Base-by-base conservation (phyloP, 2,888 invertebrate species). In the Acanthococcus lagerstroemiae region DNA sequence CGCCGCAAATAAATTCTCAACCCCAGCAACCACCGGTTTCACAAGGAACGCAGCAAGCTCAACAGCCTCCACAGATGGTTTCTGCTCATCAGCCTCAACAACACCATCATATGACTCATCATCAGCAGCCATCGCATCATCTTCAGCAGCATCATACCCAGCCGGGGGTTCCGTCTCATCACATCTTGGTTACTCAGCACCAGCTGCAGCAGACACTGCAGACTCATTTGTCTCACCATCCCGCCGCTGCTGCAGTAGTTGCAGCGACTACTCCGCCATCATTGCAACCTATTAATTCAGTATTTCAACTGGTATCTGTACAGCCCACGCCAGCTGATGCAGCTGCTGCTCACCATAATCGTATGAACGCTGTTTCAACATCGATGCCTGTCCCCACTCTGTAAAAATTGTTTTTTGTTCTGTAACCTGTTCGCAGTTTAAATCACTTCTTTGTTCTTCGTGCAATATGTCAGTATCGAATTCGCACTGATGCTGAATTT, bases 331-430 rank as follows among this genome's bases (percentile, higher is more conserved):
- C 37, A 5, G 25, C 54, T n/a, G 63, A 63, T 22, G 52, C 63
- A n/a, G 27, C 48, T 6, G 48, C 50, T n/a, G 52, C 54, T 30
- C 63, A 63, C 24, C 63, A 63, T 44, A 63, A 52, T 63, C 63
- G 63, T 17, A 37, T 63, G 63, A 63, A 54, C 27, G 27, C 63
- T 4, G 63, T 63, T 7, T 25, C 63, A 1, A 22, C 63, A 2
- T 63, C 63, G 3, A 63, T 63, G 63, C 63, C 63, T 1, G 63
- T 63, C 22, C 63, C 63, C 12, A 63, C 63, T 19, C 48, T 63
- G 25, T 63, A 37, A 48, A 63, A n/a, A n/a, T n/a, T n/a, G n/a
- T n/a, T n/a, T n/a, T n/a, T n/a, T n/a, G n/a, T n/a, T n/a, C n/a
- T n/a, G n/a, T n/a, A n/a, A n/a, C n/a, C n/a, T n/a, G n/a, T n/a